A percentile compares a stretch with the other conserved stretches of the same genome.
phyloP scores from a whole-genome alignment of 2,888 invertebrate species.

The Mongoloraphidia duomilia region DNA sequence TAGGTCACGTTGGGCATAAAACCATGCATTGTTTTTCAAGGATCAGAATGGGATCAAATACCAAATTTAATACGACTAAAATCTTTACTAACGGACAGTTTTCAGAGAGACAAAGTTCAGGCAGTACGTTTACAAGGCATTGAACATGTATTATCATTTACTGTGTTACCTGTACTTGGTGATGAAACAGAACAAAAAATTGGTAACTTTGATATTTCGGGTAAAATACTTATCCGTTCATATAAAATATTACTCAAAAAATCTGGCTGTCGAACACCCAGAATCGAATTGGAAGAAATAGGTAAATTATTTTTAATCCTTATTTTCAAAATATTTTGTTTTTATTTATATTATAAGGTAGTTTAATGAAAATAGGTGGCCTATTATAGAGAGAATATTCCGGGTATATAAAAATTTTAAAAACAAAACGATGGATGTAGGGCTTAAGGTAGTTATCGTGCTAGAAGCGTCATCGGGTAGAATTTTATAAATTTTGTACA shows the following conservation, averaged over 20 bases:
- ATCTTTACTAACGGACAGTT: constrained; percentile 83
- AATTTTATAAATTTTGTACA: too few species aligned
- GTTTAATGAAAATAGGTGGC: not conserved
- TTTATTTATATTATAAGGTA: not conserved
- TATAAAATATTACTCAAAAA: constrained; percentile 77
- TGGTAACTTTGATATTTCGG: constrained; percentile 19
- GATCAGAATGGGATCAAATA: constrained; percentile 76
- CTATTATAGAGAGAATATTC: not conserved
- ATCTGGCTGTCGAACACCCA: constrained; percentile 75
- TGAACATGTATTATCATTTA: constrained; percentile 86
- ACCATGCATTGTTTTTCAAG: constrained; percentile 83
- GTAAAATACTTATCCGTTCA: constrained; percentile 62
- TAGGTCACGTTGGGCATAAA: constrained; percentile 57
- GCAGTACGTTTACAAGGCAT: constrained; percentile 81
- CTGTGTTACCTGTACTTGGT: constrained; percentile 43
- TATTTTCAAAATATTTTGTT: constrained; percentile 5
- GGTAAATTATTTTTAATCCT: constrained; percentile 31
- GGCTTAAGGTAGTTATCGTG: too few species aligned
- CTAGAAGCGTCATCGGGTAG: too few species aligned
- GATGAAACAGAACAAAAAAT: too few species aligned
- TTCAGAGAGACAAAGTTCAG: constrained; percentile 68
- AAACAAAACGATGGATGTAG: too few species aligned
- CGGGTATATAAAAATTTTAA: too few species aligned
- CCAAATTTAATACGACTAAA: constrained; percentile 70
- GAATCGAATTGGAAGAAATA: constrained; percentile 85